Conservation (phyloP, 2,113 vertebrate genomes). For the Eublepharis macularius region DNA sequence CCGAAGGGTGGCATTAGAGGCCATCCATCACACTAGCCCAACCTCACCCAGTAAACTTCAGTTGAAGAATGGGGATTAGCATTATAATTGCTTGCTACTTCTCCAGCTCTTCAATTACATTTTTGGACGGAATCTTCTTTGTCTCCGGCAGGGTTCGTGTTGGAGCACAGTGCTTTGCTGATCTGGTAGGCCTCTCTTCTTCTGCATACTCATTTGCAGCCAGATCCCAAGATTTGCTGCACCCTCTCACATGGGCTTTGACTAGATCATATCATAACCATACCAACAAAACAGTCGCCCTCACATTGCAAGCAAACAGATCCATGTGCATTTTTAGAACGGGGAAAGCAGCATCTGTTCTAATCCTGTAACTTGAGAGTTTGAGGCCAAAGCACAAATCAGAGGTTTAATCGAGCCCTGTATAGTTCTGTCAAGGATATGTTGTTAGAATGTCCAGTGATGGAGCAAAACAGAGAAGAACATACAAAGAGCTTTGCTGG, state of each 20-base stretch:
- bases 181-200: background rate
- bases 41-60: too few species aligned
- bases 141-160: too few species aligned
- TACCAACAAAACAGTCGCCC: background rate
- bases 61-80: too few species aligned
- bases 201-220: background rate
- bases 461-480: background rate
- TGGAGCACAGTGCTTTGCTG: too few species aligned
- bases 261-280: too few species aligned
- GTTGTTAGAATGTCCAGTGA: background rate
- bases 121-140: too few species aligned
- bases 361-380: background rate
- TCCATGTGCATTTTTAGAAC: background rate
- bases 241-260: background rate
- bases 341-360: background rate
- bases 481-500: too few species aligned
- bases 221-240: background rate
- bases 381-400: background rate
- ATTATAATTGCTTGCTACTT: too few species aligned
- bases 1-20: too few species aligned
- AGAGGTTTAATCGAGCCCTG: background rate
- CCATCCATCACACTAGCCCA: too few species aligned
- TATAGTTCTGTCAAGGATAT: too few species aligned
- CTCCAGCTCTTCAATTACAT: too few species aligned
- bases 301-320: background rate